These are phyloP conservation scores for Amniataba percoides DNA, from an alignment of 2,797 vertebrate species.

Conservation along the genomic window DNA sequence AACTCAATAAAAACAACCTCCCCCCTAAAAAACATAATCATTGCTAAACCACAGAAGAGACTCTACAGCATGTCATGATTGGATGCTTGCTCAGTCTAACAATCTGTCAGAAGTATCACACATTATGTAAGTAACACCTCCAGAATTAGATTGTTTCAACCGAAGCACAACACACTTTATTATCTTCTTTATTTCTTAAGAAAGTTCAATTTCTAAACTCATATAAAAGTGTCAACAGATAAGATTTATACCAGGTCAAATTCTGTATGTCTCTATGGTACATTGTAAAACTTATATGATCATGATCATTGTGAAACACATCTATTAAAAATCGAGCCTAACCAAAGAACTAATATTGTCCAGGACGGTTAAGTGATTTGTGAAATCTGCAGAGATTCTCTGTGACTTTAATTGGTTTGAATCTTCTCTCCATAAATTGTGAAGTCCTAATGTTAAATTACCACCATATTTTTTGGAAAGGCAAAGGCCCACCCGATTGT, in stretches of 20 bases:
- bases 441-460: background rate
- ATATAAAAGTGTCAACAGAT: background rate
- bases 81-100: background rate
- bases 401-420: background rate
- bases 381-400: slow-evolving; percentile 17
- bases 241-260: background rate
- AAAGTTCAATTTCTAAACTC: background rate
- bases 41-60: background rate
- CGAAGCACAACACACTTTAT: background rate
- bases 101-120: background rate
- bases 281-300: slow-evolving; percentile 2
- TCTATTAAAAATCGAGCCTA: background rate
- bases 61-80: background rate
- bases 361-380: slow-evolving; percentile 7
- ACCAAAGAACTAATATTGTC: slow-evolving; percentile 9
- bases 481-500: background rate
- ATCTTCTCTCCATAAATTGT: background rate
- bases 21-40: too few relatives aligned
- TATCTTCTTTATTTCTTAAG: too few relatives aligned
- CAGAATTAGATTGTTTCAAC: background rate
- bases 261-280: background rate
- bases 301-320: slow-evolving; percentile 11
- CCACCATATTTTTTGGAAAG: background rate
- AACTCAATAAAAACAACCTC: background rate
- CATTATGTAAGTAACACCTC: background rate